phyloP scores from a whole-genome alignment of 2,113 vertebrate genomes.

The Orthonyx spaldingii region DNA sequence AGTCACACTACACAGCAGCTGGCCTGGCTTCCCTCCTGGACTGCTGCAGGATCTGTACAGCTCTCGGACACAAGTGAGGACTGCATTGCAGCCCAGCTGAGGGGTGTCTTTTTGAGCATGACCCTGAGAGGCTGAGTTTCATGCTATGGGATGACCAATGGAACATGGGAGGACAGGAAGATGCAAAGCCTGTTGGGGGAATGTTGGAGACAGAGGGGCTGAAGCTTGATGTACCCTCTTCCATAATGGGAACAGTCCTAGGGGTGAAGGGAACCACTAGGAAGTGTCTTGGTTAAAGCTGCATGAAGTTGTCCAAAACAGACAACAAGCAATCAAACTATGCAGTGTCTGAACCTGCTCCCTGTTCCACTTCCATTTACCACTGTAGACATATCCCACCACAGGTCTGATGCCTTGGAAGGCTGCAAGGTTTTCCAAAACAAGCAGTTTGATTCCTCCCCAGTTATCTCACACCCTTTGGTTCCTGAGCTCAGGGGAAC shows the following conservation, averaged over 20 bases:
- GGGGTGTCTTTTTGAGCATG: background rate
- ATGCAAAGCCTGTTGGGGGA: background rate
- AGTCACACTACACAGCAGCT: background rate
- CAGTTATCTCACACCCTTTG: fast-evolving
- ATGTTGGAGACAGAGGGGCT: background rate
- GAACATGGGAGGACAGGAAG: background rate
- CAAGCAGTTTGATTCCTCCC: background rate
- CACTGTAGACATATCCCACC: background rate
- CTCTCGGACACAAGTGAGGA: background rate
- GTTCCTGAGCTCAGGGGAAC: background rate
- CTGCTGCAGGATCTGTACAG: fast-evolving
- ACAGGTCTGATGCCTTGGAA: background rate
- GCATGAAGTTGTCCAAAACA: background rate
- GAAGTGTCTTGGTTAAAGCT: background rate
- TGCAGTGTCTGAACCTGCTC: background rate
- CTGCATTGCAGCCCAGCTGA: background rate
- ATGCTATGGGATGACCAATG: background rate
- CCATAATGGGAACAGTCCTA: background rate
- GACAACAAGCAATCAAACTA: background rate
- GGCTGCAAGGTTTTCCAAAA: background rate
- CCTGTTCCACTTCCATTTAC: background rate
- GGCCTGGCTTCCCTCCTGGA: background rate
- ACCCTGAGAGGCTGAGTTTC: background rate
- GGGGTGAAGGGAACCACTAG: background rate
- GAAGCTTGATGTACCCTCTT: background rate